Base-by-base conservation (phyloP, 2,888 invertebrate species). In the Drosophila maculinotata region DNA sequence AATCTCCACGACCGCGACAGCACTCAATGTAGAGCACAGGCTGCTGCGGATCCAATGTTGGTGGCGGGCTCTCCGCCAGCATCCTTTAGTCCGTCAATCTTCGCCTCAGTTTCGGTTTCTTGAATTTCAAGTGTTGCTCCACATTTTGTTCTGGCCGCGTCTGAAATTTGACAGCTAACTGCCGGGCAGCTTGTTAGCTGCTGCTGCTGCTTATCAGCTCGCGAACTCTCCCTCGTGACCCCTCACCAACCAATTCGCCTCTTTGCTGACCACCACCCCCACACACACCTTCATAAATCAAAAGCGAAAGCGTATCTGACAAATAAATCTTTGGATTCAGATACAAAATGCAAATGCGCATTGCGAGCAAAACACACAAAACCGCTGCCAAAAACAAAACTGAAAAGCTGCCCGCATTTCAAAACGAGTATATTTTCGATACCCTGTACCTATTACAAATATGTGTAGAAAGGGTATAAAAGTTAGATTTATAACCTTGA, bases 21-120 rank as follows among this genome's bases (percentile, higher is more conserved):
- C 79, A 88, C 30, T 89, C 88, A 7, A 89, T 81, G 14, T 86
- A 89, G 4, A 89, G 80, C 35, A 89, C 86, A 1, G 89, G 85
- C 28, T 82, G 82, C 1, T n/a, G 9, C 1, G 84, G 78, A 41
- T 69, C 47, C 54, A 81, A 36, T 0, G 66, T 58, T 3, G 56
- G 64, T 20, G 53, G 52, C 33, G 20, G 36, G n/a, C n/a, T 9
- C 0, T 17, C 4, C 12, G 17, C 2, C 23, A 8, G 6, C 54
- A 49, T 54, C 15, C 9, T 56, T 1, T 12, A 14, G 10, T 9
- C 28, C 17, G 31, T 39, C 33, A 44, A 31, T 23, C 28, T 25
- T n/a, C 10, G 35, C 7, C 51, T 35, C 52, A 44, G 31, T 53
- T 52, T 14, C 10, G 14, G 5, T 20, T 47, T 33, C 23, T 28